Conservation (phyloP, 23 tunicate species). For the Trididemnum nubilum region DNA sequence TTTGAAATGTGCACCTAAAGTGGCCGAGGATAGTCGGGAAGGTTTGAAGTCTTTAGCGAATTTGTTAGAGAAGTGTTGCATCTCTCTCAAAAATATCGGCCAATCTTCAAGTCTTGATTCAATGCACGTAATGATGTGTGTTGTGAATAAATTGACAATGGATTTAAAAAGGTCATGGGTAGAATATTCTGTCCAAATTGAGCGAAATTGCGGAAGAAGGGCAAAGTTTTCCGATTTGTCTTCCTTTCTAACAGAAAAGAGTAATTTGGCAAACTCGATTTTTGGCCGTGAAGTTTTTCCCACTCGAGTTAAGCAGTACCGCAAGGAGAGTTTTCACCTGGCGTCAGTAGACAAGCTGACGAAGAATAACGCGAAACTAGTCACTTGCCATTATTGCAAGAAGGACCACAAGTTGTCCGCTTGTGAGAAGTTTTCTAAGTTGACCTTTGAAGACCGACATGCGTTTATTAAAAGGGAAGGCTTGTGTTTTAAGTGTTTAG, state of each 20-base stretch:
- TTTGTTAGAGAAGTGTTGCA: background rate
- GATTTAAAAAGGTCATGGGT: background rate
- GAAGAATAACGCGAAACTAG: no score
- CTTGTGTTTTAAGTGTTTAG: slow-evolving; percentile 2
- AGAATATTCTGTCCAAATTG: slow-evolving; percentile 1
- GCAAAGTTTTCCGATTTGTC: slow-evolving; percentile 14
- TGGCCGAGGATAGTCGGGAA: background rate
- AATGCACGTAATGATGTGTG: slow-evolving; percentile 12
- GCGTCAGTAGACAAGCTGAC: background rate
- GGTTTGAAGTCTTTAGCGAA: background rate
- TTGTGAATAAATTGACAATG: background rate
- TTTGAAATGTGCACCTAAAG: background rate
- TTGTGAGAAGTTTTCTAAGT: background rate
- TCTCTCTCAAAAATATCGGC: background rate
- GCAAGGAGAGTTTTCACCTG: background rate
- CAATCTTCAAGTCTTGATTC: slow-evolving; percentile 25
- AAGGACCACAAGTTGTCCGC: background rate
- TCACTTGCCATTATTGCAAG: background rate
- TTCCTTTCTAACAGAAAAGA: background rate
- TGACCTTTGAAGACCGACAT: background rate
- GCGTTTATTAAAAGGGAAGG: background rate
- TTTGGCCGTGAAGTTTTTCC: slow-evolving; percentile 12
- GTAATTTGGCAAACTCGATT: slow-evolving; percentile 5
- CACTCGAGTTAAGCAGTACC: background rate
- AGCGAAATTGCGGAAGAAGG: background rate